Percentiles rank a stretch among this genome's conserved stretches.
These are phyloP conservation scores for Asteroscopus sphinx DNA, from an alignment of 2,888 invertebrate species.

Conservation along the genomic window DNA sequence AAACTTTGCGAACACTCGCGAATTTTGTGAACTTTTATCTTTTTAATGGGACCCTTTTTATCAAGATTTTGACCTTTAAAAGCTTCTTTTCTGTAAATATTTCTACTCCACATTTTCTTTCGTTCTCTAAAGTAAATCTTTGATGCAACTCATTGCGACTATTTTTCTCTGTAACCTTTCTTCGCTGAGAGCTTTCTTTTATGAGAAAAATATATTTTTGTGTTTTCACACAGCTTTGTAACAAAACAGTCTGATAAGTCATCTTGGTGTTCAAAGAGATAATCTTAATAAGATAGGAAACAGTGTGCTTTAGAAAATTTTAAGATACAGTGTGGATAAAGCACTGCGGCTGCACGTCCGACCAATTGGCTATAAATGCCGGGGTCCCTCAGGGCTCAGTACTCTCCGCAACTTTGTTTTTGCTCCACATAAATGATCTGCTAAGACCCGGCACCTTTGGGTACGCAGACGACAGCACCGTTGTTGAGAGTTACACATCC, in stretches of 20 bases:
- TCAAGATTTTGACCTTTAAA: slow-evolving; percentile 25
- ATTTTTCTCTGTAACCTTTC: not conserved
- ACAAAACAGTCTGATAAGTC: slow-evolving; percentile 13
- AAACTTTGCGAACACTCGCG: slow-evolving; percentile 16
- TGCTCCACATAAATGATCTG: too few species aligned
- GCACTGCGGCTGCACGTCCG: too few species aligned
- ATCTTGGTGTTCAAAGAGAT: not conserved
- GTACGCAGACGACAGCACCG: too few species aligned
- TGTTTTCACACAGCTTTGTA: slow-evolving; percentile 17
- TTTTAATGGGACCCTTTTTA: slow-evolving; percentile 28
- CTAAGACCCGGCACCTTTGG: too few species aligned
- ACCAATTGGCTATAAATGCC: too few species aligned
- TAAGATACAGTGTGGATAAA: too few species aligned
- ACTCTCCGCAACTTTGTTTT: too few species aligned
- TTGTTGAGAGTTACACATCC: too few species aligned
- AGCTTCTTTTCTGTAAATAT: slow-evolving; percentile 18
- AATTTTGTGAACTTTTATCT: slow-evolving; percentile 34
- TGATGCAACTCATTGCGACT: not conserved
- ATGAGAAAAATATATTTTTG: slow-evolving; percentile 11
- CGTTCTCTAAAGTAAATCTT: slow-evolving; percentile 2
- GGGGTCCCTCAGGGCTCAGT: too few species aligned
- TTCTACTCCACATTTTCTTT: slow-evolving; percentile 2
- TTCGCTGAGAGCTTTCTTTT: not conserved
- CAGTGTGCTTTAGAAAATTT: too few species aligned
- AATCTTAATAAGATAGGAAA: too few species aligned